These are phyloP conservation scores for Callochromis pleurospilus DNA, from an alignment of 2,113 vertebrate species.

Conservation along the genomic window DNA sequence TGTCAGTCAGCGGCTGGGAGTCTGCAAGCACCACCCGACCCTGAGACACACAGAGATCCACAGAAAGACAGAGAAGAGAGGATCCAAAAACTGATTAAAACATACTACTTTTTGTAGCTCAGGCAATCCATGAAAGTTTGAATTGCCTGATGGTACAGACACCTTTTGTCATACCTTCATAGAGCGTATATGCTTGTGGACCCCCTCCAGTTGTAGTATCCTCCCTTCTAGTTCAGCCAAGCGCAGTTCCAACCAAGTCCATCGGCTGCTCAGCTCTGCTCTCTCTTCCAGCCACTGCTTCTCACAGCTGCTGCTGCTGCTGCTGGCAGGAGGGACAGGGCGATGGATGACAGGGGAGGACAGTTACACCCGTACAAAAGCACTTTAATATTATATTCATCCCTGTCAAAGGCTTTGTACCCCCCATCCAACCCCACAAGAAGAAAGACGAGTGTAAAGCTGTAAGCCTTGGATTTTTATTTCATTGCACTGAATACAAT, in stretches of 20 bases:
- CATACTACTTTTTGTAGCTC: not conserved
- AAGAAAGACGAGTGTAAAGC: not conserved
- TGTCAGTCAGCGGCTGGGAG: slow-evolving; percentile 77
- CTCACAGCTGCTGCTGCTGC: slow-evolving; percentile 71
- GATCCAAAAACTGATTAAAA: not conserved
- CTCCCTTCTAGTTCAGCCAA: slow-evolving; percentile 85
- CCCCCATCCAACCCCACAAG: not conserved
- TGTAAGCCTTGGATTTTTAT: not conserved
- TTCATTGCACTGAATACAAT: not conserved
- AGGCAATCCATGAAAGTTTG: not conserved
- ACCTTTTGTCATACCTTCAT: slow-evolving; percentile 78
- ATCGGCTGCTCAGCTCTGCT: slow-evolving; percentile 86
- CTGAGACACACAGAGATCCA: slow-evolving; percentile 71
- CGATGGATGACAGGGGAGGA: not conserved
- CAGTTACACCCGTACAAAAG: not conserved
- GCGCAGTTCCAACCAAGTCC: slow-evolving; percentile 91
- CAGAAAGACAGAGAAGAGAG: not conserved
- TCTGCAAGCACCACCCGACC: slow-evolving; percentile 82
- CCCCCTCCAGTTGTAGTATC: slow-evolving; percentile 80
- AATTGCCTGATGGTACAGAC: not conserved
- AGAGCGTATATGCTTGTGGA: slow-evolving; percentile 81
- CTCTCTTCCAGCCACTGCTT: slow-evolving; percentile 83
- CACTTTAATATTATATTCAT: not conserved
- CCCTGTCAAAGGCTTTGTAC: not conserved
- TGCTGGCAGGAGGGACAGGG: not conserved